These are phyloP conservation scores for Himalopsyche anomala DNA, from an alignment of 2,888 invertebrate genomes.

Conservation along the genomic window DNA sequence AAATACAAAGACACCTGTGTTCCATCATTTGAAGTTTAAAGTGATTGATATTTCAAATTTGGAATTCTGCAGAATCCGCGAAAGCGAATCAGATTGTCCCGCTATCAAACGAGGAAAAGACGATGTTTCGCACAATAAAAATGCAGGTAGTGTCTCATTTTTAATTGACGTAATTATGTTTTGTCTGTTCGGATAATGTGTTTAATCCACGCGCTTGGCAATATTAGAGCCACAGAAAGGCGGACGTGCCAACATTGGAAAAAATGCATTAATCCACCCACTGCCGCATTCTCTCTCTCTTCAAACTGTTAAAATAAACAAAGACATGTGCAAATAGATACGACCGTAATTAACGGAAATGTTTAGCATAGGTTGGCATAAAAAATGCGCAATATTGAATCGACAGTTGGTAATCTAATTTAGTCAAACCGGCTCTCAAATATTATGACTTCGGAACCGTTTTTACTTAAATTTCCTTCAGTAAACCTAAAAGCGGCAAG, in stretches of 20 bases:
- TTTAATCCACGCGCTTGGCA: no score
- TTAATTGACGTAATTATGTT: no score
- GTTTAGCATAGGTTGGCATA: not conserved
- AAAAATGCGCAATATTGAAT: constrained; percentile 15
- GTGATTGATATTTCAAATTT: not conserved
- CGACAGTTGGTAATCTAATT: not conserved
- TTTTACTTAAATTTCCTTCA: no score
- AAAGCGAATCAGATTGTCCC: no score
- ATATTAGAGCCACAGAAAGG: not conserved
- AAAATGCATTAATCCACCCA: not conserved
- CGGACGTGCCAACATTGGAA: not conserved
- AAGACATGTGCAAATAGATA: not conserved
- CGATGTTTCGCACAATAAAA: no score
- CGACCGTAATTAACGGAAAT: not conserved
- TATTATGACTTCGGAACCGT: not conserved
- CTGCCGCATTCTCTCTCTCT: not conserved
- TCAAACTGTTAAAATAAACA: constrained; percentile 14
- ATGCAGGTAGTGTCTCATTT: no score
- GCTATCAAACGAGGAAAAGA: no score
- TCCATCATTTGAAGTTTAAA: no score
- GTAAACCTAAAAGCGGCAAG: no score
- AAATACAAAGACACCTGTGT: no score
- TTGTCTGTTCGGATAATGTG: no score
- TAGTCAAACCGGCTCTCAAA: not conserved
- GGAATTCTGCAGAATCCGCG: not conserved